Percentiles rank a stretch among this genome's conserved stretches.
Evolutionary conservation across 2,888 invertebrate species (phyloP).

Genomic region (Nomada ferruginata): DNA sequence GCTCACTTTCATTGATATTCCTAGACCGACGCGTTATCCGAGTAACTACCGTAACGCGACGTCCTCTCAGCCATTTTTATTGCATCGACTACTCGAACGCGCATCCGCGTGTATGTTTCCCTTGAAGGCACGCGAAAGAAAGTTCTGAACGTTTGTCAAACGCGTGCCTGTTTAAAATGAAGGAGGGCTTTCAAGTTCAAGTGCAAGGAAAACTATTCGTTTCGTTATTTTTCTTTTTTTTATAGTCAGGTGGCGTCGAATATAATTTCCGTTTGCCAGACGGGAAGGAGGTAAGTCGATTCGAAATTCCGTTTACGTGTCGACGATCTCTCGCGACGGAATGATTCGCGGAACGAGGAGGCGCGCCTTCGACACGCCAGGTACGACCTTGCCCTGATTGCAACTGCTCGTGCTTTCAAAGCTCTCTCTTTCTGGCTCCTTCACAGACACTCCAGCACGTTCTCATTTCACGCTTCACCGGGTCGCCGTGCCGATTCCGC

Average conservation of each 20-base stretch:
- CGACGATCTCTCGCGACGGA: conserved; percentile 42
- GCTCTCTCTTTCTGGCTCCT: conserved; percentile 47
- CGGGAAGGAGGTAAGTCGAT: conserved; percentile 17
- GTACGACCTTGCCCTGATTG: conserved; percentile 71
- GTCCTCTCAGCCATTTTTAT: background rate
- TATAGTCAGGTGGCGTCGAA: background rate
- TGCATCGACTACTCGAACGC: background rate
- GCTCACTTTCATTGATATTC: conserved; percentile 33
- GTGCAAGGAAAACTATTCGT: background rate
- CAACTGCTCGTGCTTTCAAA: conserved; percentile 63
- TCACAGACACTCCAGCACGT: conserved; percentile 55
- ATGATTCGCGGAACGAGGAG: conserved; percentile 48
- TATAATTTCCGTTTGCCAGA: conserved; percentile 18
- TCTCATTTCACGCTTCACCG: conserved; percentile 60
- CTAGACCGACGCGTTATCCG: conserved; percentile 19
- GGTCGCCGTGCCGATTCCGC: conserved; percentile 28
- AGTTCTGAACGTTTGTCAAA: background rate
- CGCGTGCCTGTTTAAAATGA: background rate
- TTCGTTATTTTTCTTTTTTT: background rate
- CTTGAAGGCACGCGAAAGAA: too few species aligned
- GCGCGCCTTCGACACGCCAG: conserved; percentile 65
- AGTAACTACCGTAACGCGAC: background rate
- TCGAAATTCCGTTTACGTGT: conserved; percentile 47
- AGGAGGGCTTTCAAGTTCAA: background rate
- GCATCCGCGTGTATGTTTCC: background rate